Base-by-base conservation (phyloP, 2,797 vertebrate species). In the Enteromius anoplus region DNA sequence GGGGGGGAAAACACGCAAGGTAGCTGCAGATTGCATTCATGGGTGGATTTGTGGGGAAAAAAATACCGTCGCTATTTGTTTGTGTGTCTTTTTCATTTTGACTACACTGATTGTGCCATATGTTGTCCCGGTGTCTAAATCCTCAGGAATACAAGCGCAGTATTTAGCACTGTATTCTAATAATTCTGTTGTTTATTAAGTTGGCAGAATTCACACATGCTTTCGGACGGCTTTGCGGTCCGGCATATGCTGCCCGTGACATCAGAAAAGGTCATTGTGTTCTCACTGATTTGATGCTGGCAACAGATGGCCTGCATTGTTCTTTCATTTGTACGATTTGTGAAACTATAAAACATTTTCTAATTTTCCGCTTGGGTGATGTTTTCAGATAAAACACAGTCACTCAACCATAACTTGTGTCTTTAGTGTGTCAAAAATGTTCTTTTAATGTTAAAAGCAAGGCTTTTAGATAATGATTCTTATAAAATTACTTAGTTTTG, bases 251-350 rank as follows among this genome's bases (percentile, higher is more conserved):
- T 86, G 89, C 79, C 68, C 4, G 47, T 53, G 89, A 88, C 88
- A 83, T 84, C 76, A 81, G 8, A 85, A 90, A 90, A 88, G 92
- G 92, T 92, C 91, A 89, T 84, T 87, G 90, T 89, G 87, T 89
- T 91, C 88, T 82, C 86, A 81, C 87, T 73, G 86, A 88, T 92
- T 93, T 91, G 87, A 92, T 92, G 89, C 89, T 72, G 19, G 79
- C 88, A 89, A 89, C 93, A 94, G 93, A 94, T 94, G 93, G 92
- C 85, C 87, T 85, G 64, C 0, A 85, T 87, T 90, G 87, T 88
- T 92, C 89, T 86, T 90, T 91, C 88, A 92, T 90, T 91, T 91
- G 76, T 80, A 69, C 45, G 34, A 60, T 86, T 75, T 86, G 77
- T 53, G 47, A 80, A 83, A 83, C 64, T 64, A 64, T 80, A 60